A percentile compares a stretch with the other conserved stretches of the same genome.
These are phyloP conservation scores for Umimayanthus chanpuru DNA, from an alignment of 92 coral and sea anemone genomes.

Conservation along the genomic window DNA sequence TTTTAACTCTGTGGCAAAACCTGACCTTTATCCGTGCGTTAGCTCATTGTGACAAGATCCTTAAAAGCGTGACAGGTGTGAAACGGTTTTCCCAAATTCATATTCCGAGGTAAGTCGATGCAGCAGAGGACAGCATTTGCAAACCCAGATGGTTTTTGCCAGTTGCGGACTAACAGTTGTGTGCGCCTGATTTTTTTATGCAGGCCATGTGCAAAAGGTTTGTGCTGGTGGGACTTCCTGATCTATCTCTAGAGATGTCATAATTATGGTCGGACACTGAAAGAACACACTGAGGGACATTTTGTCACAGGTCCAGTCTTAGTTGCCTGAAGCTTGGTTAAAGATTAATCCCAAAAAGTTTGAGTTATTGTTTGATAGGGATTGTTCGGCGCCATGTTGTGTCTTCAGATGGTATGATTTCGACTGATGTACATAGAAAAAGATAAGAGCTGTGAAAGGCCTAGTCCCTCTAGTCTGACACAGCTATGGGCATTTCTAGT, in stretches of 20 bases:
- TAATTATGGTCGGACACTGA: conserved; percentile 36
- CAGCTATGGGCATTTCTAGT: conserved; percentile 44
- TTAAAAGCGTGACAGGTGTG: conserved; percentile 51
- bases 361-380: not conserved
- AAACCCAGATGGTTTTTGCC: conserved; percentile 15
- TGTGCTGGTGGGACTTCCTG: conserved; percentile 41
- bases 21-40: conserved; percentile 42
- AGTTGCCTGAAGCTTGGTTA: too few species aligned
- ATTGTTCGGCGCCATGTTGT: conserved; percentile 40
- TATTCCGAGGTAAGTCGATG: conserved; percentile 26
- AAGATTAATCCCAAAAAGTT: too few species aligned
- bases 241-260: conserved; percentile 50
- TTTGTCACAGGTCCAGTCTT: too few species aligned
- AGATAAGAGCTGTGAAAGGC: conserved; percentile 36
- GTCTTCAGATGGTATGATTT: conserved; percentile 6
- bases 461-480: not conserved
- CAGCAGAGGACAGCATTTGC: conserved; percentile 45
- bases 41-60: conserved; percentile 50
- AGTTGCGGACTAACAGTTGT: too few species aligned
- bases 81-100: conserved; percentile 50
- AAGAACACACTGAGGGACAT: conserved; percentile 2
- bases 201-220: conserved; percentile 41
- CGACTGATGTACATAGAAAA: conserved; percentile 40
- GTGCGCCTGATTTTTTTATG: conserved; percentile 42
- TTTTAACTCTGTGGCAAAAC: conserved; percentile 42